Conservation (phyloP, 2,797 vertebrate species). For the Chaunax sp. region DNA sequence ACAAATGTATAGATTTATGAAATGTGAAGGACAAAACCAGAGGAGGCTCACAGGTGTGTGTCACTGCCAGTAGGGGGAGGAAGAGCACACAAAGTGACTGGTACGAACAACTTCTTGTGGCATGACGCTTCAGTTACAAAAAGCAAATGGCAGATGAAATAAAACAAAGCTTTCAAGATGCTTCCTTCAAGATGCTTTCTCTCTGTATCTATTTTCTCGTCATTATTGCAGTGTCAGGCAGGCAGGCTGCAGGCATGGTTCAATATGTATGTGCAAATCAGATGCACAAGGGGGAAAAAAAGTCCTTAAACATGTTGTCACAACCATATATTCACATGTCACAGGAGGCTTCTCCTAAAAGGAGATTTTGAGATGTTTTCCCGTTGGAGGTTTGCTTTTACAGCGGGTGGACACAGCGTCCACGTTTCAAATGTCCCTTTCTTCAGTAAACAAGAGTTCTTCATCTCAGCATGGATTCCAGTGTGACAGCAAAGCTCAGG, state of each 20-base stretch:
- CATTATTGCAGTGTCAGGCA: constrained; percentile 1
- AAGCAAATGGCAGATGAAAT: constrained; percentile 27
- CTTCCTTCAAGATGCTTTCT: not conserved
- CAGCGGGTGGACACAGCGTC: not conserved
- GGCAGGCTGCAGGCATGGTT: not conserved
- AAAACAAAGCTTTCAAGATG: constrained; percentile 21
- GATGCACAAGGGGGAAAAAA: not conserved
- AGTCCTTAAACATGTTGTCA: not conserved
- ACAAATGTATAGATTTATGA: constrained; percentile 12
- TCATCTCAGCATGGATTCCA: constrained; percentile 40
- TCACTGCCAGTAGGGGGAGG: constrained; percentile 49
- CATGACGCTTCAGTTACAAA: not conserved
- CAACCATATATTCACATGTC: not conserved
- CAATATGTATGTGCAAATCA: not conserved
- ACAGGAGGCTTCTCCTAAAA: not conserved
- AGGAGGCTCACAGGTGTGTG: not conserved
- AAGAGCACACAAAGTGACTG: constrained; percentile 25
- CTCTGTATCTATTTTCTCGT: not conserved
- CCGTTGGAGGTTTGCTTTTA: constrained; percentile 15
- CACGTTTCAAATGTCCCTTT: constrained; percentile 25
- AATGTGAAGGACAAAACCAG: not conserved
- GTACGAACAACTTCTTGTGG: not conserved
- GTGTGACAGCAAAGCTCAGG: constrained; percentile 32
- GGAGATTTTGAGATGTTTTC: constrained; percentile 5
- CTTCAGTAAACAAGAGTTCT: constrained; percentile 32